Base-by-base conservation (phyloP, 2,797 vertebrate species). In the Eulemur albifrons region DNA sequence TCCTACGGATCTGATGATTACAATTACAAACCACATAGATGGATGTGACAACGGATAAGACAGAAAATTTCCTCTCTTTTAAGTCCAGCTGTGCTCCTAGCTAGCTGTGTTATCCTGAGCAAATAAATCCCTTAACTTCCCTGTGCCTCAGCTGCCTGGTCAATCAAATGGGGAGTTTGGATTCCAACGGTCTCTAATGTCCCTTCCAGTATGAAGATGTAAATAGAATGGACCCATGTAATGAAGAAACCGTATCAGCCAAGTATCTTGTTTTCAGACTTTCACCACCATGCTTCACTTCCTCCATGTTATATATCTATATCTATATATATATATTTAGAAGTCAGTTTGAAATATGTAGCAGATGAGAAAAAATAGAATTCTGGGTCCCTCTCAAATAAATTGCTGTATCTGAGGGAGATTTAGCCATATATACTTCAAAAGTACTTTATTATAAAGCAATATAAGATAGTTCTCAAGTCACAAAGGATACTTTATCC, bases 331-430 rank as follows among this genome's bases (percentile, higher is more conserved):
- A 6, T 59, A 12, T 67, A 76, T 94, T 94, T 90, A 95, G 87
- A 89, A 95, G 21, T 54, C 89, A 63, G 90, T 75, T 69, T 92
- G 70, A 93, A 88, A 93, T 69, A 77, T 80, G 83, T 70, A 87
- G 81, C 86, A 89, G 52, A 87, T 87, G 90, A 90, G 65, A 61
- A 93, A 76, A 79, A 77, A 91, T 25, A 93, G 65, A 93, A 88
- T 43, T 93, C 48, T 89, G 40, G 18, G 83, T 75, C 35, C 54
- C 59, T 91, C 87, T 92, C 79, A 77, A 80, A 77, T 67, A 90
- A 79, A 54, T 12, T 59, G 70, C 43, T 50, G 48, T 73, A 25
- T 73, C 80, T 54, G 76, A 96, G 76, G 80, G 90, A 76, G 87
- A 95, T 63, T 93, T 92, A 91, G 65, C 84, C 48, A 54, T 17